Evolutionary conservation across 2,797 vertebrate genomes (phyloP), one percentile per base, ranked within the genome.

Genomic region (Okamejei kenojei): DNA sequence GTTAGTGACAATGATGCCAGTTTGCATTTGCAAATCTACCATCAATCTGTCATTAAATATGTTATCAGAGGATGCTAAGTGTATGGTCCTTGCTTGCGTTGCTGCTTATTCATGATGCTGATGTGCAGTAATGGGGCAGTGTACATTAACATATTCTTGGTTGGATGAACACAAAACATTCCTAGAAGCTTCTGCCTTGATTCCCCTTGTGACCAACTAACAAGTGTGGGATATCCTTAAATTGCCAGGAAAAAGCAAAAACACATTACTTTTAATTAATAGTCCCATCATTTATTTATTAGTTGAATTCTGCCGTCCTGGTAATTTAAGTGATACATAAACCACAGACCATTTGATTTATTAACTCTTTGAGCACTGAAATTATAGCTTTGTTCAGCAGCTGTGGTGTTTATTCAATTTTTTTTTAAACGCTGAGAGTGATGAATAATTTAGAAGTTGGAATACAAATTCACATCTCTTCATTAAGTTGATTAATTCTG

Each of bases 31-130:
- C 97, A 97, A 98, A 98, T 97, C 97, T 97, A 97, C 97, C 97
- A 97, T 99, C 98, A 98, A 98, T 98, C 97, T 98, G 98, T 98
- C 98, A 97, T 99, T 98, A 98, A 98, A 99, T 98, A 98, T 98
- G 97, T 97, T 98, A 98, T 98, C 97, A 98, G 98, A 99, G 98
- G 97, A 98, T 98, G 97, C 98, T 98, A 98, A 98, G 97, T 97
- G 97, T 96, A 95, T 96, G 96, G 97, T 96, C 96, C 96, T 96
- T 96, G 97, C 98, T 97, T 94, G 97, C 97, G 95, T 96, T 97
- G 94, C 96, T 96, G 97, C 96, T 94, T 96, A 95, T 95, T 96
- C 96, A 97, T 98, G 96, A 97, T 96, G 97, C 97, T 98, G 98
- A 99, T 98, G 97, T 96, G 96, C 97, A 94, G 97, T 99, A 99